Conservation (phyloP, 2,113 vertebrate genomes). For the Ictidomys tridecemlineatus region DNA sequence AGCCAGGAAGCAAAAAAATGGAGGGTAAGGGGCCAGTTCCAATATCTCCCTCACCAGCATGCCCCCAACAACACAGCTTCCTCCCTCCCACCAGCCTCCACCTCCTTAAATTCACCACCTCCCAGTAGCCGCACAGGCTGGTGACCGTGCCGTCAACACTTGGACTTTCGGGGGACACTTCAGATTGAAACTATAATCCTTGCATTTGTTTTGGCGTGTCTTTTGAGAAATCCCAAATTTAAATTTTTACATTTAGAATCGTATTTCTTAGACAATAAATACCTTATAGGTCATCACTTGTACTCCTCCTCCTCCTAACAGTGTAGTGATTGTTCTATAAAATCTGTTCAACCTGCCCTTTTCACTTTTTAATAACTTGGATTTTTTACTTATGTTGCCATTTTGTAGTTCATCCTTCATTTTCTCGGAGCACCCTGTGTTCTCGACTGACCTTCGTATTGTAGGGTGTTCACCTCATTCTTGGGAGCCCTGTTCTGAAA, state of each 20-base stretch:
- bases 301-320: not conserved
- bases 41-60: not conserved
- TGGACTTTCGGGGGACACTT: not conserved
- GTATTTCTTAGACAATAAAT: not conserved
- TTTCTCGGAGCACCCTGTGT: not conserved
- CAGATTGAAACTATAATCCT: not conserved
- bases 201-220: not conserved
- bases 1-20: not conserved
- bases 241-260: not conserved
- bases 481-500: not conserved
- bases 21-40: not conserved
- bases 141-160: not conserved
- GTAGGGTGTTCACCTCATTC: not conserved
- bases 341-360: not conserved
- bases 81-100: not conserved
- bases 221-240: not conserved
- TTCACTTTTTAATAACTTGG: not conserved
- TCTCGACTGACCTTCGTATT: not conserved
- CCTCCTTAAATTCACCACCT: no score
- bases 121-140: not conserved
- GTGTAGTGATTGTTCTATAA: not conserved
- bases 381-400: not conserved
- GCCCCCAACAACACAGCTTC: no score
- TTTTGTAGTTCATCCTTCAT: not conserved
- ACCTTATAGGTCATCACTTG: not conserved